Base-by-base conservation (phyloP, 37 sponge, comb jelly and placozoan species). In the Petrosia ficiformis region DNA sequence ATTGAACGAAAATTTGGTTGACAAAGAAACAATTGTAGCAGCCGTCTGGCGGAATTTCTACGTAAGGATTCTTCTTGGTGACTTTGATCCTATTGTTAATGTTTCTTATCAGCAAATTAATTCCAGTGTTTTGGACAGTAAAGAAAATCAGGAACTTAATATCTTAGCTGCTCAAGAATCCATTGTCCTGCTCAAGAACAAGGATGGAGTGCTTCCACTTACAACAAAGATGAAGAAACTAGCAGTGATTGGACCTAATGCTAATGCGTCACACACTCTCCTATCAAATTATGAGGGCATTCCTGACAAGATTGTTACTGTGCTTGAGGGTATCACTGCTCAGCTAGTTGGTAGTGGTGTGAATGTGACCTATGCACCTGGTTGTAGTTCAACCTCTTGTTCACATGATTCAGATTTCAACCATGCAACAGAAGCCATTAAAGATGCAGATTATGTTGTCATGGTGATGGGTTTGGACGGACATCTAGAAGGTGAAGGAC, bases 41-140 rank as follows among this genome's bases (percentile, higher is more conserved):
- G 72, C 89, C 4, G 85, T 89, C 22, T 59, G 58, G 63, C 71
- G 89, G 30, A 84, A 43, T 39, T 84, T 89, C 11, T 84, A n/a
- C n/a, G n/a, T n/a, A n/a, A n/a, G n/a, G n/a, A n/a, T n/a, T n/a
- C n/a, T n/a, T n/a, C n/a, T n/a, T 5, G 90, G 90, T 0, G 90
- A 90, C 57, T 90, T 90, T 80, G 90, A 90, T 64, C 90, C 86
- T 32, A n/a, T n/a, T n/a, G n/a, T n/a, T n/a, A n/a, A n/a, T n/a
- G n/a, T n/a, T n/a, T n/a, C n/a, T n/a, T n/a, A n/a, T n/a, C n/a
- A n/a, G n/a, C n/a, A n/a, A n/a, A n/a, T n/a, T n/a, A n/a, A n/a
- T n/a, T n/a, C n/a, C 77, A 57, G 2, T 77, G 61, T 25, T 59
- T 61, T 67, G 81, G 73, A 1, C 60, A 80, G 2, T 85, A n/a